Conservation (phyloP, 2,113 vertebrate genomes). For the Poeciliopsis occidentalis region DNA sequence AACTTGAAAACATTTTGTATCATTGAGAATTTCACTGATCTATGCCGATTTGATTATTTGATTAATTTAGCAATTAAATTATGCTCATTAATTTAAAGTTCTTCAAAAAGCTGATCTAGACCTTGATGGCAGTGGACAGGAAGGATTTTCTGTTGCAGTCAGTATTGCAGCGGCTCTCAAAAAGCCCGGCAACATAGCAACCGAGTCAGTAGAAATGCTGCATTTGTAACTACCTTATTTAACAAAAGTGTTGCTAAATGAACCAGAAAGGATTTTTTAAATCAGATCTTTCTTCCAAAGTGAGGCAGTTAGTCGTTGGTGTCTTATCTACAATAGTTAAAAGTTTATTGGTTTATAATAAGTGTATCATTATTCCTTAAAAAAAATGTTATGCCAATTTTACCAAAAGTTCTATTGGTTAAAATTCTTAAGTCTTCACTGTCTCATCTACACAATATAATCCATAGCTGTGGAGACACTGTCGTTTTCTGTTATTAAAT, state of each 20-base stretch:
- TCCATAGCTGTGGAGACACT: too few species aligned
- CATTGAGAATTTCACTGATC: too few species aligned
- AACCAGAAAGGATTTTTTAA: background rate
- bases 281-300: too few species aligned
- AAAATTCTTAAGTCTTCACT: background rate
- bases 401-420: background rate
- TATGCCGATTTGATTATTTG: too few species aligned
- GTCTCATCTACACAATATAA: too few species aligned
- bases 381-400: background rate
- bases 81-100: too few species aligned
- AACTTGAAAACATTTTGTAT: too few species aligned
- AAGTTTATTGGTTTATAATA: background rate
- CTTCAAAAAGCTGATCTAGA: too few species aligned
- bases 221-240: background rate
- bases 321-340: background rate
- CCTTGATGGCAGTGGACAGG: too few species aligned
- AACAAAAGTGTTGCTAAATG: background rate
- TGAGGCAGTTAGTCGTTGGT: background rate
- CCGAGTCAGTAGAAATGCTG: background rate
- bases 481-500: too few species aligned
- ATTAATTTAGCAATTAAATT: too few species aligned
- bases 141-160: too few species aligned
- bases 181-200: background rate
- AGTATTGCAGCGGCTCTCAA: background rate
- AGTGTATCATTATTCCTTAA: background rate